Evolutionary conservation across 2,797 vertebrate species (phyloP).

Genomic region (Gallinago stenura): DNA sequence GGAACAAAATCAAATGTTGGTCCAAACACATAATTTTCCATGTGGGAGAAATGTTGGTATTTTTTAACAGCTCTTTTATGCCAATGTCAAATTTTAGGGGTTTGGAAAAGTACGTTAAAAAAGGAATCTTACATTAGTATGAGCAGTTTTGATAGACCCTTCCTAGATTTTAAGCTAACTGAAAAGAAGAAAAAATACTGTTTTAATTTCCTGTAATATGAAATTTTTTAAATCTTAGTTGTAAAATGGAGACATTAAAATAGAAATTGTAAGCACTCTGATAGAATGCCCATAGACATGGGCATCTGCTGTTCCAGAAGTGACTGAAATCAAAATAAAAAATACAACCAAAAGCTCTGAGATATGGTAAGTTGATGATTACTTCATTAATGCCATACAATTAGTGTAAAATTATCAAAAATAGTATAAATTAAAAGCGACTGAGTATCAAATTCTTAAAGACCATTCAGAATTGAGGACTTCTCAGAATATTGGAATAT

Average conservation of each 20-base stretch:
- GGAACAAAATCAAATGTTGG: neutral
- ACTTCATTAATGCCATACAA: neutral
- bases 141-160: neutral
- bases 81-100: neutral
- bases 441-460: neutral
- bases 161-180: neutral
- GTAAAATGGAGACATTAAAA: neutral
- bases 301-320: neutral
- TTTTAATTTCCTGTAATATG: neutral
- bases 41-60: neutral
- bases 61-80: neutral
- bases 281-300: neutral
- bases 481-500: neutral
- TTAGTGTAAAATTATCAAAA: neutral
- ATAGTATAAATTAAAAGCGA: neutral
- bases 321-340: neutral
- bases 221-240: neutral
- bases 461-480: neutral
- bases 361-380: neutral
- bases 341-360: neutral
- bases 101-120: neutral
- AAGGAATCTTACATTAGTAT: neutral
- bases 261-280: neutral
- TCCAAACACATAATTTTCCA: conserved; percentile 3
- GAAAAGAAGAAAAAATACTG: neutral